Base-by-base conservation (phyloP, 2,888 invertebrate species). In the Apoderus coryli region DNA sequence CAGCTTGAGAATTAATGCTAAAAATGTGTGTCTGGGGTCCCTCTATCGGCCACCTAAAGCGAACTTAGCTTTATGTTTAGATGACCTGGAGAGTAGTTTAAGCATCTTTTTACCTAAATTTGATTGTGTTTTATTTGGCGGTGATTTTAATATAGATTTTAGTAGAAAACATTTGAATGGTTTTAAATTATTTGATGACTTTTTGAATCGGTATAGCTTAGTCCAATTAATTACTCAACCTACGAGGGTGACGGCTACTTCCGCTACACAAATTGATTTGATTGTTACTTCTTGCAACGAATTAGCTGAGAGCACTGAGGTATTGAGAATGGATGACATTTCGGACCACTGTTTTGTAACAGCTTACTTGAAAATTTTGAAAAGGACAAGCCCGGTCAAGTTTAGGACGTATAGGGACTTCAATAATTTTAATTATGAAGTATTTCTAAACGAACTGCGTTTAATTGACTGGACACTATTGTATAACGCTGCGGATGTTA, bases 121-220 rank as follows among this genome's bases (percentile, higher is more conserved):
- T 19, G 19, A 19, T n/a, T 6, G 6, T 19, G 19, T 19, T 6
- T 7, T 19, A 7, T 7, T 19, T 19, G 29, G 19, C n/a, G 22
- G 29, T 29, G 29, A 29, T 29, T 12, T 29, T 3, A 29, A 14
- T 11, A 23, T 22, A 15, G 29, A 29, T 14, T 29, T 19, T 29
- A 9, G 16, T 16, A 12, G 11, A 29, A 14, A 16, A 19, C 22
- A 19, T 6, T 19, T n/a, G 19, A 19, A 19, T n/a, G n/a, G n/a
- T n/a, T n/a, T 16, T 19, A 19, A 6, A 19, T 16, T 22, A n/a
- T 29, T 29, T 10, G 14, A 29, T 13, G 11, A 29, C 16, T 29
- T 29, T 29, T 7, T 22, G 14, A 16, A 15, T 10, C 14, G 11
- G 14, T 29, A 29, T 5, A 22, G 22, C 11, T 15, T 29, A n/a